Evolutionary conservation across 2,888 invertebrate genomes (phyloP), one percentile per base, ranked within the genome.

Genomic region (Caradrina kadenii): DNA sequence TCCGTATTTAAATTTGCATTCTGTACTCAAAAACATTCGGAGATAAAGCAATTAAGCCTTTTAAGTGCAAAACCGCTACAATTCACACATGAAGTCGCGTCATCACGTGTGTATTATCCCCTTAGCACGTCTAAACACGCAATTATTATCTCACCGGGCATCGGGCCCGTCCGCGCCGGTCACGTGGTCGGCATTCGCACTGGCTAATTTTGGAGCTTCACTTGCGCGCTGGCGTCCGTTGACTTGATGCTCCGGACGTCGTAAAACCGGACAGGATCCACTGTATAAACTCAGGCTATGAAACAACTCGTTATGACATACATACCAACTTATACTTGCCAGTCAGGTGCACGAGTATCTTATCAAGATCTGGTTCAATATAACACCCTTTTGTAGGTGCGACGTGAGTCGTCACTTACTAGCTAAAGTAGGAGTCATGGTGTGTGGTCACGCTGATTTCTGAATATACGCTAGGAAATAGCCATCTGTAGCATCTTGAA

Each of bases 171-270:
- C 70, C 66, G 66, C 66, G 35, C 56, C 68, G 65, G 63, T 76
- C 78, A 82, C 91, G 91, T 92, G 93, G 89, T 75, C 84, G 87
- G 93, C 92, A 94, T 94, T 93, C 88, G 93, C 92, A 91, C 88
- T 84, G 88, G 91, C 92, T 94, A 93, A 94, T 93, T 95, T 94
- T 87, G 93, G 93, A 91, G 83, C 84, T 82, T 85, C 69, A 58
- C 69, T 72, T 80, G 76, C 74, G 67, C 60, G 66, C 68, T 55
- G 48, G 78, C 91, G 93, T 91, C 90, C 93, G 90, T 90, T 91
- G 93, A 93, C 94, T 91, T 89, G 86, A 86, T 86, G 82, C 81
- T 88, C 92, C 94, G 94, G 94, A 94, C 88, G 94, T 92, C 89
- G 90, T 93, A 88, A 88, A 84, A 89, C 82, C 81, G 85, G 82